Percentiles rank a stretch among this genome's conserved stretches.
phyloP scores from a whole-genome alignment of 30 jellyfish, hydroid and myxozoan species.

The Aurelia aurita region DNA sequence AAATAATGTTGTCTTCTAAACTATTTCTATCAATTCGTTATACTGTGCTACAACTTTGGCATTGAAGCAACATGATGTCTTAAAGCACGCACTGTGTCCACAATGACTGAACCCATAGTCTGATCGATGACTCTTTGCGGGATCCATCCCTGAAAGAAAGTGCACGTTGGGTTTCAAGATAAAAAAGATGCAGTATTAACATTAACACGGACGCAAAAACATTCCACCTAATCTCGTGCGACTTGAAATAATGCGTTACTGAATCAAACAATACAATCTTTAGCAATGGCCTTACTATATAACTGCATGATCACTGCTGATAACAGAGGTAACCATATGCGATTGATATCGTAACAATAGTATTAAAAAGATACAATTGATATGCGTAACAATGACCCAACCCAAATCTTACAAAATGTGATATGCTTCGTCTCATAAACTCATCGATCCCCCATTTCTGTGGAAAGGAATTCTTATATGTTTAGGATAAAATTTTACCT shows the following conservation, averaged over 20 bases:
- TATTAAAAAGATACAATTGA: too few species aligned
- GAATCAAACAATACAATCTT: too few species aligned
- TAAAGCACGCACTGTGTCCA: conserved; percentile 78
- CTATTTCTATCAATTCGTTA: too few species aligned
- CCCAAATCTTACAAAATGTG: not conserved
- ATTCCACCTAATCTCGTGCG: too few species aligned
- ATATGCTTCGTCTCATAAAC: not conserved
- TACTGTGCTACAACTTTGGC: conserved; percentile 1
- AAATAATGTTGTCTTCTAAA: too few species aligned
- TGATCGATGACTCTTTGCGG: conserved; percentile 84
- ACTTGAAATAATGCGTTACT: not conserved
- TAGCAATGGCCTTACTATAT: too few species aligned
- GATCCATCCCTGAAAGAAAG: conserved; percentile 88
- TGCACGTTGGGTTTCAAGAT: not conserved
- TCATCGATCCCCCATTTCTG: not conserved
- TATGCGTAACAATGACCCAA: too few species aligned
- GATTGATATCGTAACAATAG: too few species aligned
- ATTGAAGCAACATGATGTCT: conserved; percentile 38
- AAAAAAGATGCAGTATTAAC: too few species aligned
- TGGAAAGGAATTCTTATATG: not conserved
- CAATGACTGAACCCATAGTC: conserved; percentile 82
- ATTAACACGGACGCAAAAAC: not conserved
- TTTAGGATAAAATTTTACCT: conserved; percentile 77
- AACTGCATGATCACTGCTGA: too few species aligned
- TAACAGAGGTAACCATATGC: too few species aligned